Conservation (phyloP, 2,888 invertebrate species). For the Incurvaria masculella region DNA sequence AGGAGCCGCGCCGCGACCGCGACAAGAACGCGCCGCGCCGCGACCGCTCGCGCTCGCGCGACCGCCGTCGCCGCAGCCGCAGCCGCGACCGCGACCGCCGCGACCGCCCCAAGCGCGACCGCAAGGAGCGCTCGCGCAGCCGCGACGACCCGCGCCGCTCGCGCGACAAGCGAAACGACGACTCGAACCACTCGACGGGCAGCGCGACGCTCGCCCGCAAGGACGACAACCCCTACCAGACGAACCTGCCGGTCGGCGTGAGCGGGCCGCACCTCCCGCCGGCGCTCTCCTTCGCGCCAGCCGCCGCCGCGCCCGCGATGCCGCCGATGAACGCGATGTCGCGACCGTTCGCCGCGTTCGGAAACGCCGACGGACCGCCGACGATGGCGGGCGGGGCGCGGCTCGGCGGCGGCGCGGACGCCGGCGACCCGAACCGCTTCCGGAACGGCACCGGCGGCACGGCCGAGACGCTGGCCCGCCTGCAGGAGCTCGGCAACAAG, state of each 20-base stretch:
- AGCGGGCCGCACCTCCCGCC: conserved; percentile 14
- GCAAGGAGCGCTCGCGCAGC: conserved; percentile 55
- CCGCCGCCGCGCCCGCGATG: conserved; percentile 10
- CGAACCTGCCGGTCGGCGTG: conserved; percentile 15
- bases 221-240: background rate
- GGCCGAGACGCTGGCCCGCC: conserved; percentile 33
- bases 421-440: conserved; percentile 22
- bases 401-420: conserved; percentile 2
- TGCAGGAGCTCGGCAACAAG: conserved; percentile 52
- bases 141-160: conserved; percentile 49
- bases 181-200: too few relatives aligned
- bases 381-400: background rate
- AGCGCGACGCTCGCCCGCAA: too few relatives aligned
- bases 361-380: background rate
- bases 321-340: background rate
- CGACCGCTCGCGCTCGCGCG: conserved; percentile 55
- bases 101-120: conserved; percentile 44
- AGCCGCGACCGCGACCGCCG: conserved; percentile 56
- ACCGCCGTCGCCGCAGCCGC: conserved; percentile 56
- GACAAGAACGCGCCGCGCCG: conserved; percentile 32
- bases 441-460: conserved; percentile 34
- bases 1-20: conserved; percentile 41
- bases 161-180: conserved; percentile 50
- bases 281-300: conserved; percentile 18
- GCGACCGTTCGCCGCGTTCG: background rate